Evolutionary conservation across 1,140 invertebrate species (phyloP).

Genomic region (Acromyrmex echinatior): DNA sequence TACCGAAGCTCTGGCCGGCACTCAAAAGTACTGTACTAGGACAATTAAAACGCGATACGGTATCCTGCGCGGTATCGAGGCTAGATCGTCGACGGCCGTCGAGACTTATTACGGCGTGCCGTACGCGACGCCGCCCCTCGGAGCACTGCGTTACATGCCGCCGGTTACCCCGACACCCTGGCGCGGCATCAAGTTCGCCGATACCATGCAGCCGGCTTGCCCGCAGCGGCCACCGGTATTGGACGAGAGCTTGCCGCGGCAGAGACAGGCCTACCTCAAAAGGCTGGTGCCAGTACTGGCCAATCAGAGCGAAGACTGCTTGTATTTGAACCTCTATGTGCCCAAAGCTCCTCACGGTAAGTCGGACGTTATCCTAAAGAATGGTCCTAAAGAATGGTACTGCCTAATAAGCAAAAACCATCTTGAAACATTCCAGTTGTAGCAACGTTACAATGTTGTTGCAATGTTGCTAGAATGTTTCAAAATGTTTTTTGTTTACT

Average conservation of each 20-base stretch:
- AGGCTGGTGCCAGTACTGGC: slow-evolving; percentile 93
- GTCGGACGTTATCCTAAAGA: slow-evolving; percentile 73
- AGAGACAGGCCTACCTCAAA: slow-evolving; percentile 93
- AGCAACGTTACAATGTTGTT: no score
- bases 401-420: no score
- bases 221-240: slow-evolving; percentile 93
- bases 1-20: slow-evolving; percentile 83
- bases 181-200: slow-evolving; percentile 93
- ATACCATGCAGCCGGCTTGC: slow-evolving; percentile 95
- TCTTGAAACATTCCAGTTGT: no score
- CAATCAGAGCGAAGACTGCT: slow-evolving; percentile 98
- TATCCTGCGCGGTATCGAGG: slow-evolving; percentile 93
- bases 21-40: slow-evolving; percentile 92
- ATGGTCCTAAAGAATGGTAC: not conserved
- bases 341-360: slow-evolving; percentile 91
- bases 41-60: slow-evolving; percentile 96
- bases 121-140: slow-evolving; percentile 94
- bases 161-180: slow-evolving; percentile 96
- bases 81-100: slow-evolving; percentile 92
- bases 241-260: slow-evolving; percentile 92
- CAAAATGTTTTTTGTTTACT: no score
- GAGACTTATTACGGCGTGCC: slow-evolving; percentile 98
- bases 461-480: no score
- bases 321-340: slow-evolving; percentile 98
- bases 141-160: slow-evolving; percentile 95